These are phyloP conservation scores for Gastracanthus pulcherrimus DNA, from an alignment of 2,888 invertebrate species.

Conservation along the genomic window DNA sequence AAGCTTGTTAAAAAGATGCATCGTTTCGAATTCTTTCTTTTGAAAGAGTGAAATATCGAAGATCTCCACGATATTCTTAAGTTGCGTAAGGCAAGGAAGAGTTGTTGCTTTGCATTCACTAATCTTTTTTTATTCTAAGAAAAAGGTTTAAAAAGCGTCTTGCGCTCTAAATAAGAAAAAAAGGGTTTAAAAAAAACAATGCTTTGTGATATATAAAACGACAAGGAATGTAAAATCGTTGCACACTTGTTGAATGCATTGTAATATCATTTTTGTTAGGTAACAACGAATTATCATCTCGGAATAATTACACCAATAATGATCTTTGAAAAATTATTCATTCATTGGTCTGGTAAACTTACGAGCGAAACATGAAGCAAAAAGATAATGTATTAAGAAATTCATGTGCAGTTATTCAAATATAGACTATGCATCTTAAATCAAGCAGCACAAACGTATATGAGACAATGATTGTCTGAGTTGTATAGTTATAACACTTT, in stretches of 20 bases:
- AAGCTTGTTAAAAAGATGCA: conserved; percentile 55
- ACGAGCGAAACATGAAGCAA: conserved; percentile 1
- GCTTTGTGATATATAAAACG: conserved; percentile 54
- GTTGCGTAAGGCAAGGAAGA: neutral
- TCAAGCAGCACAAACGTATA: conserved; percentile 48
- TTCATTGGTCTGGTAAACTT: conserved; percentile 22
- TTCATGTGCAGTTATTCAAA: conserved; percentile 28
- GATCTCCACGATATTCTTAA: conserved; percentile 7
- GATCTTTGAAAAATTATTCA: neutral
- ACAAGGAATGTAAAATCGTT: conserved; percentile 33
- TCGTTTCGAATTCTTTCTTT: conserved; percentile 41
- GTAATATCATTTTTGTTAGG: conserved; percentile 27
- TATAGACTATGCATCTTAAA: conserved; percentile 39
- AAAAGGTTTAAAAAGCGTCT: conserved; percentile 10
- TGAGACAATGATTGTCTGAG: conserved; percentile 47
- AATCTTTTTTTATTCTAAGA: conserved; percentile 27
- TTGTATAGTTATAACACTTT: conserved; percentile 54
- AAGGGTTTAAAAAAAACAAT: conserved; percentile 30
- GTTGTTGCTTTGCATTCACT: conserved; percentile 38
- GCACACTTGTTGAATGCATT: conserved; percentile 52
- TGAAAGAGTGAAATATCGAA: conserved; percentile 19
- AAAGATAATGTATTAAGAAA: conserved; percentile 2
- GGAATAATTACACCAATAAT: conserved; percentile 13
- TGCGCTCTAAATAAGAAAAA: conserved; percentile 29
- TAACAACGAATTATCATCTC: conserved; percentile 39